These are phyloP conservation scores for Drosophila basisetae DNA, from an alignment of 2,888 invertebrate genomes.

Conservation along the genomic window DNA sequence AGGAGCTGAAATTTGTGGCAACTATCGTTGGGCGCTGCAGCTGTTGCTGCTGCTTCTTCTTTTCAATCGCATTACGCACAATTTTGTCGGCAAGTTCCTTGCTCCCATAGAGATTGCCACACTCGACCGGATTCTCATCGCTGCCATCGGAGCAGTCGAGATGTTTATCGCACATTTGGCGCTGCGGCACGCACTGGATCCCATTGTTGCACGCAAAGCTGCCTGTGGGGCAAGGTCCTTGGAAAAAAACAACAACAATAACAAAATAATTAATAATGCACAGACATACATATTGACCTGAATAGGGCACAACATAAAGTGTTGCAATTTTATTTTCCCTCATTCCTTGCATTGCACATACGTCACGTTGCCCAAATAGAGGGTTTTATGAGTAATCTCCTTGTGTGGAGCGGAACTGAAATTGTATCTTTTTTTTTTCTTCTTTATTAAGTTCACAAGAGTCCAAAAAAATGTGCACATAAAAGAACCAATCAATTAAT, in stretches of 20 bases:
- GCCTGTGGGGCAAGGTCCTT: conserved; percentile 87
- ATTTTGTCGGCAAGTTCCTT: conserved; percentile 83
- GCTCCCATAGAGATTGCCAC: conserved; percentile 85
- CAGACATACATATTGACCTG: conserved; percentile 38
- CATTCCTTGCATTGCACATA: conserved; percentile 30
- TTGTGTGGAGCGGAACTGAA: conserved; percentile 35
- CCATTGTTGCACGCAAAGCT: conserved; percentile 87
- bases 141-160: conserved; percentile 85
- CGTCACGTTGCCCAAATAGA: conserved; percentile 23
- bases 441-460: conserved; percentile 31
- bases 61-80: conserved; percentile 82
- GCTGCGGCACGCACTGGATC: conserved; percentile 86
- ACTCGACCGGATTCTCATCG: conserved; percentile 86
- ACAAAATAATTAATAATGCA: conserved; percentile 42
- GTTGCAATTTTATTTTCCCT: conserved; percentile 19
- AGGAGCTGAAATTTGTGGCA: conserved; percentile 47
- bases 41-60: conserved; percentile 55
- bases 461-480: conserved; percentile 14
- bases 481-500: conserved; percentile 67
- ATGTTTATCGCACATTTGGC: conserved; percentile 86
- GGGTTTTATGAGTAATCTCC: conserved; percentile 37
- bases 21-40: conserved; percentile 27
- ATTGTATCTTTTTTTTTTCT: neutral
- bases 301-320: conserved; percentile 34
- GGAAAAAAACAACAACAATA: conserved; percentile 23